Evolutionary conservation across 2,888 invertebrate genomes (phyloP).

Genomic region (Lasioglossum pauxillum): DNA sequence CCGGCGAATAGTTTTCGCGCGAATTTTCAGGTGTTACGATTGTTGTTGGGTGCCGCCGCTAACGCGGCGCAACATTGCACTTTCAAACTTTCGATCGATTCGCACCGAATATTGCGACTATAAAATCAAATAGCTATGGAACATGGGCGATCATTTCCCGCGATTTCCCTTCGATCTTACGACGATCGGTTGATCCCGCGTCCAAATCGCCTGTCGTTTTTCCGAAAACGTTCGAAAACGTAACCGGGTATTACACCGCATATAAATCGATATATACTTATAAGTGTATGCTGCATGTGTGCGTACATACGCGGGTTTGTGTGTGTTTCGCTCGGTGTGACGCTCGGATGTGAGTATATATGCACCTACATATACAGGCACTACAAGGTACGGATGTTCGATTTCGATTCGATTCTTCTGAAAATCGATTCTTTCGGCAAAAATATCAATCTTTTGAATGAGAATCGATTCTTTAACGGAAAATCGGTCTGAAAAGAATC

Average conservation of each 20-base stretch:
- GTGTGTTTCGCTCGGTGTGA: slow-evolving; percentile 3
- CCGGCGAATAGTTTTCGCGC: slow-evolving; percentile 74
- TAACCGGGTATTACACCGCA: slow-evolving; percentile 59
- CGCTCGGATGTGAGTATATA: slow-evolving; percentile 18
- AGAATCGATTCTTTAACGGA: not conserved
- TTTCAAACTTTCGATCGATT: slow-evolving; percentile 69
- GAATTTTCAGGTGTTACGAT: slow-evolving; percentile 74
- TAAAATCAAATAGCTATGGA: slow-evolving; percentile 29
- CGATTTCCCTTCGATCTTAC: slow-evolving; percentile 11
- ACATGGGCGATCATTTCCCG: slow-evolving; percentile 17
- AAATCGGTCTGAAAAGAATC: not conserved
- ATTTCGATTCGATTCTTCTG: not conserved
- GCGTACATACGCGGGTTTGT: not conserved
- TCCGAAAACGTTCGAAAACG: slow-evolving; percentile 58
- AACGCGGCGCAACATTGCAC: slow-evolving; percentile 69
- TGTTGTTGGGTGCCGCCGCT: slow-evolving; percentile 66
- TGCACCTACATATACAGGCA: slow-evolving; percentile 15
- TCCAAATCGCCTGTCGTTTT: slow-evolving; percentile 26
- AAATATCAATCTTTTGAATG: not conserved
- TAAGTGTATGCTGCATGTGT: slow-evolving; percentile 15
- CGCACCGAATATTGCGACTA: slow-evolving; percentile 34
- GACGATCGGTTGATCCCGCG: not conserved
- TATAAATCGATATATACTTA: slow-evolving; percentile 75
- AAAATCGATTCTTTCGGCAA: not conserved
- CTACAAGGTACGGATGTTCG: slow-evolving; percentile 17